phyloP scores from a whole-genome alignment of 2,113 vertebrate species.

The Alaudala cheleensis region DNA sequence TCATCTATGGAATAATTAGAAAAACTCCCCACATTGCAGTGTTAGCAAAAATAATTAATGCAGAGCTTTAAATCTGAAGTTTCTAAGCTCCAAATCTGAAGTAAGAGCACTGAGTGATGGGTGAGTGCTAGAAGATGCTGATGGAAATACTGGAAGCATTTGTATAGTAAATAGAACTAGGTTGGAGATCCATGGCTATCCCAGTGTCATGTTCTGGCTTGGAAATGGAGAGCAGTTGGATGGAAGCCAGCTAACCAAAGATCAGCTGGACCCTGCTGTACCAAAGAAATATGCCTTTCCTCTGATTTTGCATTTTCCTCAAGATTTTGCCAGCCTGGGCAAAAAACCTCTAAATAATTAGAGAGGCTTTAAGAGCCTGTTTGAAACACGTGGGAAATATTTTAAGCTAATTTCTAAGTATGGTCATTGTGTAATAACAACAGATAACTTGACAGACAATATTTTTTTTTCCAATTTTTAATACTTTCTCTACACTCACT shows the following conservation, averaged over 20 bases:
- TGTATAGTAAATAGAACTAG: neutral
- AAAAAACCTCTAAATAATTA: neutral
- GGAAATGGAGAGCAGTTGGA: neutral
- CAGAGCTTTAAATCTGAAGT: neutral
- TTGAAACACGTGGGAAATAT: neutral
- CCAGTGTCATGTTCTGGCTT: neutral
- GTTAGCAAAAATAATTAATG: neutral
- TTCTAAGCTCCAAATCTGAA: neutral
- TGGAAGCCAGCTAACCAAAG: fast-evolving
- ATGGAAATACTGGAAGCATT: neutral
- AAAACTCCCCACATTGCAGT: fast-evolving
- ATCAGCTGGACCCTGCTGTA: neutral
- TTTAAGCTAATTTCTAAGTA: neutral
- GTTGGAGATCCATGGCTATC: neutral
- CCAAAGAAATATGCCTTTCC: neutral
- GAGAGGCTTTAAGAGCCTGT: neutral
- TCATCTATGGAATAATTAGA: neutral
- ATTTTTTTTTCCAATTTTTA: neutral
- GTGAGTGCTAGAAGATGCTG: neutral
- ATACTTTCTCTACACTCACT: neutral
- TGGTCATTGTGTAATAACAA: neutral
- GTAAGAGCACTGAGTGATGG: neutral
- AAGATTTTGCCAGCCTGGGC: neutral
- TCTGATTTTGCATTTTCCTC: neutral
- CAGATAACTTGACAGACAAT: neutral